Evolutionary conservation across 2,113 vertebrate species (phyloP), one percentile per base, ranked within the genome.

Genomic region (Gadus chalcogrammus): DNA sequence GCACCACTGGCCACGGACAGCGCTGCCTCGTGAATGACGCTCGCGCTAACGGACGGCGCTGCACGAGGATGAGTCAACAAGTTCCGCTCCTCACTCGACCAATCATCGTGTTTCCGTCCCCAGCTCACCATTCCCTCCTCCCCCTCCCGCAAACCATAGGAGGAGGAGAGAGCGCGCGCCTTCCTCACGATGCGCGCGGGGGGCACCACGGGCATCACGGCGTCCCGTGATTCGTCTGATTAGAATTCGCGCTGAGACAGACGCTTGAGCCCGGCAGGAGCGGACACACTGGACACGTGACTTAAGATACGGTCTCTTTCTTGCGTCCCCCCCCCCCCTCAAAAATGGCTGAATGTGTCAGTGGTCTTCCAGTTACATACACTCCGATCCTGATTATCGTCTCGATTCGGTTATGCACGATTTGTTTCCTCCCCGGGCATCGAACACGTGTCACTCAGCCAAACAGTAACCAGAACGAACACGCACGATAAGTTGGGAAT

Each of bases 61-160:
- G 84, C 72, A 79, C 76, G 22, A 74, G 73, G 78, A 74, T 83
- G 89, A 91, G 85, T 87, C 86, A 88, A 91, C 84, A 90, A 88
- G 83, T 90, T 91, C 81, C 84, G 84, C 79, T 83, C 81, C 74
- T 78, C 76, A 79, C 78, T 89, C 87, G 79, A 84, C 81, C 89
- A 91, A 91, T 91, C 88, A 13, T 81, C 20, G 85, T 85, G 71
- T 73, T 87, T 68, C 61, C 80, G 82, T 83, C 77, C 73, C 68
- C 78, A 77, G 67, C 76, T 18, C 79, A 63, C 77, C 78, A 70
- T 78, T 77, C 86, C 81, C 82, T 71, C 82, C 84, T 28, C 85
- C 88, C 91, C 87, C 88, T 90, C 85, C 84, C 67, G 76, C 42
- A 60, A 78, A 78, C 70, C 67, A 63, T 71, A 77, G 84, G 89